phyloP scores from a whole-genome alignment of 2,113 vertebrate species.

The Gasterosteus aculeatus region DNA sequence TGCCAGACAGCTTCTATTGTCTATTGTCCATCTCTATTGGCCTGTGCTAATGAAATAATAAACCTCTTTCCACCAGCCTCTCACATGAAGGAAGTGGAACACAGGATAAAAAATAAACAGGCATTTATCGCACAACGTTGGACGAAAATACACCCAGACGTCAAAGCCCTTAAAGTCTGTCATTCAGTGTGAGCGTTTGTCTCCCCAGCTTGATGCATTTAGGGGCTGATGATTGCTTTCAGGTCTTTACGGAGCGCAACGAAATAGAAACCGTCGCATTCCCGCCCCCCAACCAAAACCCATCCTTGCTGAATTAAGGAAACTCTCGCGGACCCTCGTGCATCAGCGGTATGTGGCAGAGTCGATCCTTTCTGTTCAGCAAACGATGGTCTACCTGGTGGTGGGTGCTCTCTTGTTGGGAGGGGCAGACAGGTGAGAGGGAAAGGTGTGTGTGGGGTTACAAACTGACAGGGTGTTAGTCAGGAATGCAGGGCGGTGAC shows the following conservation, averaged over 20 bases:
- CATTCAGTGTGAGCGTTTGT: conserved; percentile 53
- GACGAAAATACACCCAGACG: conserved; percentile 49
- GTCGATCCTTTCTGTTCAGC: conserved; percentile 24
- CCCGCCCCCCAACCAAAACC: conserved; percentile 57
- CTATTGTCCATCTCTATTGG: conserved; percentile 6
- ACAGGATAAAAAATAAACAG: conserved; percentile 42
- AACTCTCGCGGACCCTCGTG: conserved; percentile 51
- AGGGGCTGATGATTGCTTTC: conserved; percentile 70
- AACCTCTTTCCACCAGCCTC: not conserved
- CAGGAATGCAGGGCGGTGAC: conserved; percentile 49
- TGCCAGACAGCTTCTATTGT: conserved; percentile 16
- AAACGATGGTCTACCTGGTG: not conserved
- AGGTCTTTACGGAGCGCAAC: conserved; percentile 48
- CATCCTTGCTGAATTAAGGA: conserved; percentile 50
- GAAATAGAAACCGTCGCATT: conserved; percentile 54
- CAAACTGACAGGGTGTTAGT: conserved; percentile 66
- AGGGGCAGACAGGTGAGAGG: conserved; percentile 15
- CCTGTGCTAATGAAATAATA: conserved; percentile 24
- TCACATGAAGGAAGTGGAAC: conserved; percentile 20
- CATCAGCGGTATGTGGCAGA: conserved; percentile 50
- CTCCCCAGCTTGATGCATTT: conserved; percentile 57
- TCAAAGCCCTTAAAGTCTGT: conserved; percentile 53
- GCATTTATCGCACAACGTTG: conserved; percentile 41
- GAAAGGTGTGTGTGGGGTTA: conserved; percentile 52
- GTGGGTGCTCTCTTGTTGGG: not conserved